Base-by-base conservation (phyloP, 2,888 invertebrate genomes). In the Criorhina ranunculi region DNA sequence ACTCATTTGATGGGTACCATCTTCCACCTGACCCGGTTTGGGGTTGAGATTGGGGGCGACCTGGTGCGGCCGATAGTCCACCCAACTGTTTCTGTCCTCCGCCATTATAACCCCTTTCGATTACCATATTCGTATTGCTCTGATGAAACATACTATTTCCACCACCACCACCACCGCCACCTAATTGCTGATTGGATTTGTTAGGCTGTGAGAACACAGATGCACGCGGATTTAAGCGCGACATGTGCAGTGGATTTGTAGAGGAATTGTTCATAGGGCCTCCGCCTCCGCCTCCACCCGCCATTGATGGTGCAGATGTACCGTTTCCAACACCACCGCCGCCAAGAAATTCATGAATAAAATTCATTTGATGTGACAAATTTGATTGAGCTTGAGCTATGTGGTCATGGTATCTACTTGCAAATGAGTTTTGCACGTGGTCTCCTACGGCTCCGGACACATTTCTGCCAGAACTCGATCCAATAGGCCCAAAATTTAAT, bases 161-260 rank as follows among this genome's bases (percentile, higher is more conserved):
- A 6, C 87, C 62, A 75, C 87, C 81, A 2, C 80, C 77, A 6
- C 87, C 62, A 75, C 87, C 81, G 2, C 80, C 77, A 19, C 72
- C 66, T 19, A 87, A 57, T 33, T 86, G 87, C 66, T 88, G 87
- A 53, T 87, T 67, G 29, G 86, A 64, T 80, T 73, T 87, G 46
- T 86, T 88, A 7, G 86, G 76, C 64, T 88, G 89, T 0, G 95
- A 94, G 90, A 96, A 97, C 88, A 96, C 95, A 0, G 96, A 96
- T 4, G 96, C 96, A 88, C 96, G 94, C 0, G 96, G 96, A 91
- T 97, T 97, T 44, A 97, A 92, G 70, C 96, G 94, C 44, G 95
- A 94, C 92, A 94, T 93, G 66, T 92, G 93, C 80, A 93, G 93
- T 17, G 93, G 92, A 79, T 87, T 88, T 11, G 44, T 40, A 19